These are phyloP conservation scores for Antheraea yamamai DNA, from an alignment of 2,888 invertebrate genomes.

Conservation along the genomic window DNA sequence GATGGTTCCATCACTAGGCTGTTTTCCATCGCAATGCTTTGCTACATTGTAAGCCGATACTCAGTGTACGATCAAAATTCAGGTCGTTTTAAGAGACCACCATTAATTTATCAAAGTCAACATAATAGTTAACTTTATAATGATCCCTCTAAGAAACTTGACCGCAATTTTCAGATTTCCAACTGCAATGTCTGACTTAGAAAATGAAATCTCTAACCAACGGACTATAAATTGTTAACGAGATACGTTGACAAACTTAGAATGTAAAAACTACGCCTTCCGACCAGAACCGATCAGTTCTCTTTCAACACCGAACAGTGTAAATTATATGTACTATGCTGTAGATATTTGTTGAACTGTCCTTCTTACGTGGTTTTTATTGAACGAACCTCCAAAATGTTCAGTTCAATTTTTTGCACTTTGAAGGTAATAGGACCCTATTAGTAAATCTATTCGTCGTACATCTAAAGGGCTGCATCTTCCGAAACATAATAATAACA, in stretches of 20 bases:
- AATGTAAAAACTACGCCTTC: too few relatives aligned
- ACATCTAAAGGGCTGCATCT: too few relatives aligned
- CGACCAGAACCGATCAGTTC: constrained; percentile 10
- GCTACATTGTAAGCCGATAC: not conserved
- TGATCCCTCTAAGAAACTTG: not conserved
- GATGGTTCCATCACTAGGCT: too few relatives aligned
- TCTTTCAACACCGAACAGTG: constrained; percentile 15
- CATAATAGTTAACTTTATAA: not conserved
- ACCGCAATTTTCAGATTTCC: not conserved
- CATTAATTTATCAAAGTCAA: not conserved
- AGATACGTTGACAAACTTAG: constrained; percentile 16
- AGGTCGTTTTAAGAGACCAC: not conserved
- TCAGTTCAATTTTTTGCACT: too few relatives aligned
- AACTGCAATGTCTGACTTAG: not conserved
- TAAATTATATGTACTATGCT: not conserved
- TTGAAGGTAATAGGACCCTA: too few relatives aligned
- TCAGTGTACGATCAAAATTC: not conserved
- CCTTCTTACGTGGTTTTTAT: not conserved
- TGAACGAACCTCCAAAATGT: not conserved
- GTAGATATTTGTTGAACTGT: not conserved
- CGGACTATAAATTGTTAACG: constrained; percentile 20
- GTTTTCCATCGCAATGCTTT: too few relatives aligned
- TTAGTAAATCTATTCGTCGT: too few relatives aligned
- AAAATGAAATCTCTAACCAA: constrained; percentile 15
- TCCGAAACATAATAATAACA: too few relatives aligned